Evolutionary conservation across 2,797 vertebrate genomes (phyloP).

Genomic region (Momotus momota): DNA sequence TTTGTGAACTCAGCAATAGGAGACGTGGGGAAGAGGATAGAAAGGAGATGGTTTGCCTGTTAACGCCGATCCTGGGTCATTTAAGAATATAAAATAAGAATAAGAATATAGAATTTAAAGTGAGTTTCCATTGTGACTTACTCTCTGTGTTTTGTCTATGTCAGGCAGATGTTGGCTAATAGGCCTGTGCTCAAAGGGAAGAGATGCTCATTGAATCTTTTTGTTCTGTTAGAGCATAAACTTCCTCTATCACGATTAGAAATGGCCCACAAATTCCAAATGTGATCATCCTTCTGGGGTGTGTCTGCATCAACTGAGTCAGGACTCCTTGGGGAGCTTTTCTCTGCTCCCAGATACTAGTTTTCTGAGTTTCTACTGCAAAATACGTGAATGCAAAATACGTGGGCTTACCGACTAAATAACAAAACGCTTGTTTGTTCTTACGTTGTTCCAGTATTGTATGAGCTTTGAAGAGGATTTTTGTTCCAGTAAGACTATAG

Average conservation of each 20-base stretch:
- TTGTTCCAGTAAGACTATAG: background rate
- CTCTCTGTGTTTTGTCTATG: rapidly evolving
- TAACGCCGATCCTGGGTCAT: rapidly evolving
- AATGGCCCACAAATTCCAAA: background rate
- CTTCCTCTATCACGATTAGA: background rate
- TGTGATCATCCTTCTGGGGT: background rate
- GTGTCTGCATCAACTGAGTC: background rate
- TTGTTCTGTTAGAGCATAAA: background rate
- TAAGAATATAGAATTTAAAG: background rate
- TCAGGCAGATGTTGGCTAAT: background rate
- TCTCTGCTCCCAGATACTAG: background rate
- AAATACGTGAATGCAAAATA: background rate
- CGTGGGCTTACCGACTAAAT: background rate
- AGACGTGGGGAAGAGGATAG: rapidly evolving
- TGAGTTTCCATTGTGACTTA: background rate
- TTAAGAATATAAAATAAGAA: no score
- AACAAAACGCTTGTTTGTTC: background rate
- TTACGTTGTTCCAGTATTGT: background rate
- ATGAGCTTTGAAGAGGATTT: background rate
- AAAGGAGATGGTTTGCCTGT: background rate
- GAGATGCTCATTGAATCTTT: rapidly evolving
- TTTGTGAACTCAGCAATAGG: background rate
- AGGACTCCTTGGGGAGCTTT: background rate
- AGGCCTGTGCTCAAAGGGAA: rapidly evolving
- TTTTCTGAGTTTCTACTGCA: background rate